phyloP scores from a whole-genome alignment of 2,113 vertebrate genomes.

The Larimichthys crocea region DNA sequence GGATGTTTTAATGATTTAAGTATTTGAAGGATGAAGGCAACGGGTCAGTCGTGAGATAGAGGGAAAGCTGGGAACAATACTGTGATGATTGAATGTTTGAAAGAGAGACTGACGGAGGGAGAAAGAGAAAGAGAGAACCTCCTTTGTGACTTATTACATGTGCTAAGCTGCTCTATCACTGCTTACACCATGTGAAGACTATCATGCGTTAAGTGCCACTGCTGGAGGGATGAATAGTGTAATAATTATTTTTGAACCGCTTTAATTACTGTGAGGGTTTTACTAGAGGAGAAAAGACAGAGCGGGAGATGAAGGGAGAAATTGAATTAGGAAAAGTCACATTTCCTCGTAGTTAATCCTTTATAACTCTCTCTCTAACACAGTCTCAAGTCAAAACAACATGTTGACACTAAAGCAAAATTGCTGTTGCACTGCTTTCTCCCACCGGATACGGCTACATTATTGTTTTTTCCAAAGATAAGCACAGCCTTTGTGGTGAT shows the following conservation, averaged over 20 bases:
- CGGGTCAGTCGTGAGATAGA: neutral
- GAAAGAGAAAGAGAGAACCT: slow-evolving; percentile 1
- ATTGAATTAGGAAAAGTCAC: slow-evolving; percentile 37
- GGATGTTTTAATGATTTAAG: neutral
- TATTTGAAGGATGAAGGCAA: neutral
- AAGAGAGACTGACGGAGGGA: neutral
- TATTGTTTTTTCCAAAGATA: slow-evolving; percentile 24
- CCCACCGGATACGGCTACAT: neutral
- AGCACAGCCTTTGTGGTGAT: neutral
- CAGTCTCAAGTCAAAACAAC: slow-evolving; percentile 12
- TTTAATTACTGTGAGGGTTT: slow-evolving; percentile 42
- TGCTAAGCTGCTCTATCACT: slow-evolving; percentile 10
- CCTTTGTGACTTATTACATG: slow-evolving; percentile 34
- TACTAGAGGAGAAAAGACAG: slow-evolving; percentile 21
- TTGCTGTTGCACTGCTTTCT: neutral
- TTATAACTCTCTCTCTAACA: neutral
- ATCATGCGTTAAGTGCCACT: slow-evolving; percentile 41
- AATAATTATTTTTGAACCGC: slow-evolving; percentile 37
- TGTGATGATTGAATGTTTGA: neutral
- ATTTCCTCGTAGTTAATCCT: slow-evolving; percentile 19
- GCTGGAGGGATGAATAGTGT: slow-evolving; percentile 27
- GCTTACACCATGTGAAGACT: slow-evolving; percentile 48
- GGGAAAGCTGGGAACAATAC: neutral
- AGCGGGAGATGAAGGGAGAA: slow-evolving; percentile 3
- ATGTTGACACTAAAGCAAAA: slow-evolving; percentile 18